These are phyloP conservation scores for Meloe dianella DNA, from an alignment of 2,888 invertebrate species.

Conservation along the genomic window DNA sequence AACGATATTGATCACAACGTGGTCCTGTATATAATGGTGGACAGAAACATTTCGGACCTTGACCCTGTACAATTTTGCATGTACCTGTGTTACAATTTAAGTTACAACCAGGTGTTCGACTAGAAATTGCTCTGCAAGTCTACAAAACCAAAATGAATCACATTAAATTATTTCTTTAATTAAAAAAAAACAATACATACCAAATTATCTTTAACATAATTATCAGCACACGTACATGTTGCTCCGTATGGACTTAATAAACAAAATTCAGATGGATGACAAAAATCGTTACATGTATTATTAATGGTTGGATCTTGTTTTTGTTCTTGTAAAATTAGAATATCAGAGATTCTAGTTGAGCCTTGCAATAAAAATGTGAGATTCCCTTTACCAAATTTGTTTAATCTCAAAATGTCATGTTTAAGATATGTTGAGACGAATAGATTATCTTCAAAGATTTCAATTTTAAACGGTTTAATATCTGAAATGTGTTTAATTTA, in stretches of 20 bases:
- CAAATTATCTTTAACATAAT: conserved; percentile 54
- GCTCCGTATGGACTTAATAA: conserved; percentile 54
- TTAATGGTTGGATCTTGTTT: conserved; percentile 66
- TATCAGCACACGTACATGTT: conserved; percentile 56
- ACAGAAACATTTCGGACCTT: conserved; percentile 70
- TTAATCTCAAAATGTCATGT: conserved; percentile 68
- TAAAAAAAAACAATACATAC: conserved; percentile 46
- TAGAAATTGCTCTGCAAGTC: conserved; percentile 53
- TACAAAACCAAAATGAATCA: conserved; percentile 61
- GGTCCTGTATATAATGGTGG: conserved; percentile 69
- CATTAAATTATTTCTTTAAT: too few relatives aligned
- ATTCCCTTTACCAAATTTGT: conserved; percentile 70
- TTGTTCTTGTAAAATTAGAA: conserved; percentile 71
- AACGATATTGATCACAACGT: conserved; percentile 72
- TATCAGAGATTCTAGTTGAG: conserved; percentile 66
- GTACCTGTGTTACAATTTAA: conserved; percentile 68
- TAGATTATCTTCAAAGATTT: conserved; percentile 75
- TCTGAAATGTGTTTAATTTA: conserved; percentile 48
- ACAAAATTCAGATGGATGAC: conserved; percentile 70
- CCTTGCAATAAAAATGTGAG: conserved; percentile 65
- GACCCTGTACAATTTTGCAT: conserved; percentile 62
- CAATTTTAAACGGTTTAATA: conserved; percentile 73
- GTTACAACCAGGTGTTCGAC: conserved; percentile 57
- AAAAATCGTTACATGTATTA: conserved; percentile 68
- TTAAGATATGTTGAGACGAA: conserved; percentile 71